Percentiles rank a stretch among this genome's conserved stretches.
Evolutionary conservation across 2,888 invertebrate genomes (phyloP).

Genomic region (Criorhina ranunculi): DNA sequence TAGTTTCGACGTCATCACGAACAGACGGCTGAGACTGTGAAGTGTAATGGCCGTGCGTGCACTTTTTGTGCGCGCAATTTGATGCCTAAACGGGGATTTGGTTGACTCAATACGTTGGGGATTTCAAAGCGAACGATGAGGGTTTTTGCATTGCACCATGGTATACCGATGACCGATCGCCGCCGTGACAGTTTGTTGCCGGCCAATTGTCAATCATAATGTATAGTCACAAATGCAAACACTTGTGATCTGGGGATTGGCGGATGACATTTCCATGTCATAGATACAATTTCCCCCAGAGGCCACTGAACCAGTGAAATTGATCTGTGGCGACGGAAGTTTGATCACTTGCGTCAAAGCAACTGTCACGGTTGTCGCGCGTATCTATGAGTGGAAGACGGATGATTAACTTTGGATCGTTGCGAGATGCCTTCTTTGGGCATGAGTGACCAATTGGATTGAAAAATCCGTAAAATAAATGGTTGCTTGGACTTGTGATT

Average conservation of each 20-base stretch:
- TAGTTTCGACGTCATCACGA: conserved; percentile 74
- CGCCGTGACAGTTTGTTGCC: conserved; percentile 73
- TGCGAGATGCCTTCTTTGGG: conserved; percentile 64
- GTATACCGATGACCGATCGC: conserved; percentile 74
- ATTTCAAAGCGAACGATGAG: conserved; percentile 63
- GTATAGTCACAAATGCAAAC: conserved; percentile 73
- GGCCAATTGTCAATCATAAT: conserved; percentile 75
- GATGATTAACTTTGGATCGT: conserved; percentile 74
- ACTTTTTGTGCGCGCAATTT: conserved; percentile 74
- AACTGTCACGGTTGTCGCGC: conserved; percentile 74
- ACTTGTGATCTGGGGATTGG: conserved; percentile 60
- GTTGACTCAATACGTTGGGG: conserved; percentile 76
- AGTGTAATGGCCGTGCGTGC: conserved; percentile 74
- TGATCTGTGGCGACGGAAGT: conserved; percentile 76
- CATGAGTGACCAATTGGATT: conserved; percentile 71
- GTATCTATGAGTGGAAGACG: conserved; percentile 60
- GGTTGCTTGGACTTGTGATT: conserved; percentile 35
- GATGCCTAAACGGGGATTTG: conserved; percentile 75
- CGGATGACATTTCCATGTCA: conserved; percentile 75
- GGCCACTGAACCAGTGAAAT: conserved; percentile 76
- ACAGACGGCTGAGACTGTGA: conserved; percentile 68
- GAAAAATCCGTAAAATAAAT: conserved; percentile 63
- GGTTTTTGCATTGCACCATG: conserved; percentile 59
- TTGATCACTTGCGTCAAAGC: conserved; percentile 72
- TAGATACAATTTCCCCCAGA: conserved; percentile 73